Conservation (phyloP, 1,140 invertebrate genomes). For the Limonius californicus region DNA sequence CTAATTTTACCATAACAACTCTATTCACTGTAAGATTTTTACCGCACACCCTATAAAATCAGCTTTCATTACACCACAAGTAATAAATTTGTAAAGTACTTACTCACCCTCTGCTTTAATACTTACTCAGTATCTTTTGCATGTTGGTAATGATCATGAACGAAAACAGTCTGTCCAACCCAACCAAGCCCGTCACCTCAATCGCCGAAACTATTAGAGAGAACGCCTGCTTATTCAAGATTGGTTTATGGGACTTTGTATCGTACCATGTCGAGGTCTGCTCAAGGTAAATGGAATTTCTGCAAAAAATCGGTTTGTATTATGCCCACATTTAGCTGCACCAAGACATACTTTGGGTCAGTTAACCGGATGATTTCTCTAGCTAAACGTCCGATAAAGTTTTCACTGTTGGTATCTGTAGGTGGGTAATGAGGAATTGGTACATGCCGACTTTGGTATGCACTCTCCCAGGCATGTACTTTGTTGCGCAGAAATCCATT, state of each 20-base stretch:
- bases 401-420: slow-evolving; percentile 66
- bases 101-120: too few relatives aligned
- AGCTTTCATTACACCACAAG: too few relatives aligned
- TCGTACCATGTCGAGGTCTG: slow-evolving; percentile 89
- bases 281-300: slow-evolving; percentile 76
- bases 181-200: slow-evolving; percentile 81
- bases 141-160: slow-evolving; percentile 86
- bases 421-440: slow-evolving; percentile 66
- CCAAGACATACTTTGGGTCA: slow-evolving; percentile 72
- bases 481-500: slow-evolving; percentile 68
- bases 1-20: too few relatives aligned
- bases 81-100: too few relatives aligned
- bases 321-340: too few relatives aligned
- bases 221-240: slow-evolving; percentile 81
- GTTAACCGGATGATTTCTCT: slow-evolving; percentile 81
- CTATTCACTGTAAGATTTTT: too few relatives aligned
- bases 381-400: slow-evolving; percentile 88
- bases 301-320: slow-evolving; percentile 51
- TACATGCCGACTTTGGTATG: slow-evolving; percentile 55
- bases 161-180: slow-evolving; percentile 82
- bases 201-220: slow-evolving; percentile 78
- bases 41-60: too few relatives aligned
- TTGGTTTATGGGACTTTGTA: slow-evolving; percentile 73
- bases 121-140: slow-evolving; percentile 53
- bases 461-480: slow-evolving; percentile 67